A percentile compares a stretch with the other conserved stretches of the same genome.
Evolutionary conservation across 2,888 invertebrate genomes (phyloP).

Genomic region (Nematopogon swammerdamellus): DNA sequence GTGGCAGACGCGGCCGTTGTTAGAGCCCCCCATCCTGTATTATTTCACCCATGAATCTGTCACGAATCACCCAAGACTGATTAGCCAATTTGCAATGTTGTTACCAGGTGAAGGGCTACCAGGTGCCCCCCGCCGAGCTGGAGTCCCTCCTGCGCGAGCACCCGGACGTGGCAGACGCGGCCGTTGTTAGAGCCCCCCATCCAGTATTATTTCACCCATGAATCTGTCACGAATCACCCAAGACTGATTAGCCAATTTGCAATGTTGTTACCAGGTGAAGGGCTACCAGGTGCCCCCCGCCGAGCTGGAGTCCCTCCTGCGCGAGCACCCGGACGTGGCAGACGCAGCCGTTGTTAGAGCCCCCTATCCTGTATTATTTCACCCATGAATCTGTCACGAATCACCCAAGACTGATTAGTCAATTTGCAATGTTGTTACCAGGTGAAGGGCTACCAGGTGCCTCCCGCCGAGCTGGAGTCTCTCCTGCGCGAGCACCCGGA

Average conservation of each 20-base stretch:
- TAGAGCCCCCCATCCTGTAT: constrained; percentile 59
- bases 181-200: constrained; percentile 69
- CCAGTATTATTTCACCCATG: constrained; percentile 28
- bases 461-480: constrained; percentile 27
- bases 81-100: too few relatives aligned
- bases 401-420: too few relatives aligned
- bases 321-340: constrained; percentile 60
- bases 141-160: constrained; percentile 57
- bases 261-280: constrained; percentile 37
- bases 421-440: constrained; percentile 28
- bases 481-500: constrained; percentile 61
- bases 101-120: constrained; percentile 49
- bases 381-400: too few relatives aligned
- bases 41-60: too few relatives aligned
- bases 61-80: too few relatives aligned
- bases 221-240: too few relatives aligned
- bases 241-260: too few relatives aligned
- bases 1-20: constrained; percentile 74
- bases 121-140: constrained; percentile 29
- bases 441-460: constrained; percentile 45
- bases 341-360: constrained; percentile 77
- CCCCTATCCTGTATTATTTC: constrained; percentile 37
- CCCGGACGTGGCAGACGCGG: constrained; percentile 68
- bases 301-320: constrained; percentile 40
- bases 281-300: constrained; percentile 38